A percentile compares a stretch with the other conserved stretches of the same genome.
Evolutionary conservation across 2,797 vertebrate species (phyloP).

Genomic region (Eutrigla gurnardus): DNA sequence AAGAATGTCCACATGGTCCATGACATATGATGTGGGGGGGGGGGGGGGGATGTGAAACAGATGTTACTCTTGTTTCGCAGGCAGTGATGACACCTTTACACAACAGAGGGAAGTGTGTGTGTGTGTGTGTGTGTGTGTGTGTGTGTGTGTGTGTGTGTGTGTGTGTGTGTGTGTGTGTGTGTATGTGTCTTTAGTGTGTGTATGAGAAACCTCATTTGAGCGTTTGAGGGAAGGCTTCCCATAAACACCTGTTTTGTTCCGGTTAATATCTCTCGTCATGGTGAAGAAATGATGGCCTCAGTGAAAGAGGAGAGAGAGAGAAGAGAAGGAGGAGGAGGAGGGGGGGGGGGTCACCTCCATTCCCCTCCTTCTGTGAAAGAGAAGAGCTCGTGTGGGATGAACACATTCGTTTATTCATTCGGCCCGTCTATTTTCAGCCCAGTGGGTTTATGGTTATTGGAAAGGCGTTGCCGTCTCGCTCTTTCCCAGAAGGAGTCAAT

Average conservation of each 20-base stretch:
- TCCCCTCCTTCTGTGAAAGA: conserved; percentile 71
- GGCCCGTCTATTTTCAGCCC: conserved; percentile 85
- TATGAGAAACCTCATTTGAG: conserved; percentile 50
- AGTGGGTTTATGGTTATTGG: conserved; percentile 89
- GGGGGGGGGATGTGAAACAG: conserved; percentile 69
- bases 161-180: conserved; percentile 21
- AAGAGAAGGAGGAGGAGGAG: conserved; percentile 28
- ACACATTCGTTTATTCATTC: conserved; percentile 83
- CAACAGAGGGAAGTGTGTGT: conserved; percentile 19
- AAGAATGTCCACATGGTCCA: conserved; percentile 51
- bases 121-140: conserved; percentile 20
- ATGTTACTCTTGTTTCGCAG: conserved; percentile 61
- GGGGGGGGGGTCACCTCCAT: conserved; percentile 60
- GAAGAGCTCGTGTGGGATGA: conserved; percentile 82
- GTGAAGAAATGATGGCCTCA: conserved; percentile 70
- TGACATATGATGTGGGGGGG: conserved; percentile 37
- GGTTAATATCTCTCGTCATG: conserved; percentile 72
- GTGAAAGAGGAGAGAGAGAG: conserved; percentile 65
- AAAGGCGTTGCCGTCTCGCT: conserved; percentile 87
- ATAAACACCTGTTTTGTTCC: conserved; percentile 82
- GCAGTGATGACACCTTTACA: conserved; percentile 68
- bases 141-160: conserved; percentile 22
- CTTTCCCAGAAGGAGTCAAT: conserved; percentile 89
- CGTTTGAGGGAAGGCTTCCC: conserved; percentile 68
- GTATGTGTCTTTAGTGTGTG: conserved; percentile 25